Evolutionary conservation across 2,797 vertebrate genomes (phyloP).

Genomic region (Neostethus bicornis): DNA sequence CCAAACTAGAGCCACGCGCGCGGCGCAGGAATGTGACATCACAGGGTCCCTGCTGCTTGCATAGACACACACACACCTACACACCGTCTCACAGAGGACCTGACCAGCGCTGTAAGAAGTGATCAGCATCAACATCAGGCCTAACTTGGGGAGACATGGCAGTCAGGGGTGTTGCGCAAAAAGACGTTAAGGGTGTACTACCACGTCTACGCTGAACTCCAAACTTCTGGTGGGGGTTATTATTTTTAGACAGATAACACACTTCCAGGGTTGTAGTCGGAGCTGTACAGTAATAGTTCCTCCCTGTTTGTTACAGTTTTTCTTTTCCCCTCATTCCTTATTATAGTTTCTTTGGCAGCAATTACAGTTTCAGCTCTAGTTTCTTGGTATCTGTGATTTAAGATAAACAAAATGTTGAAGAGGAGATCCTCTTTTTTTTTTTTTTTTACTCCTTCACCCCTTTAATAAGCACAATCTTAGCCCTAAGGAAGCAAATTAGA

Average conservation of each 20-base stretch:
- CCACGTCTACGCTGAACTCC: conserved; percentile 32
- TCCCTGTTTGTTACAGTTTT: conserved; percentile 29
- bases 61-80: conserved; percentile 26
- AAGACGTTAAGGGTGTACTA: conserved; percentile 57
- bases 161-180: conserved; percentile 68
- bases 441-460: conserved; percentile 47
- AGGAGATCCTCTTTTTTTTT: conserved; percentile 25
- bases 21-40: conserved; percentile 83
- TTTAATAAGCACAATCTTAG: conserved; percentile 73
- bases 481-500: conserved; percentile 76
- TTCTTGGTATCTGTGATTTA: conserved; percentile 58
- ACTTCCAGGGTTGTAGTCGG: conserved; percentile 19
- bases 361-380: conserved; percentile 57
- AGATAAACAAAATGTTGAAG: conserved; percentile 70
- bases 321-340: conserved; percentile 39
- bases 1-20: conserved; percentile 82
- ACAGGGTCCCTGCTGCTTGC: conserved; percentile 66
- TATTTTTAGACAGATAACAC: conserved; percentile 22
- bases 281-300: conserved; percentile 15
- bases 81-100: conserved; percentile 67
- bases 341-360: conserved; percentile 59
- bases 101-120: conserved; percentile 69
- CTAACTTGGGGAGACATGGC: conserved; percentile 67
- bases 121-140: conserved; percentile 72
- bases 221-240: conserved; percentile 20